phyloP scores from a whole-genome alignment of 1,140 invertebrate genomes.

The Aphis gossypii region DNA sequence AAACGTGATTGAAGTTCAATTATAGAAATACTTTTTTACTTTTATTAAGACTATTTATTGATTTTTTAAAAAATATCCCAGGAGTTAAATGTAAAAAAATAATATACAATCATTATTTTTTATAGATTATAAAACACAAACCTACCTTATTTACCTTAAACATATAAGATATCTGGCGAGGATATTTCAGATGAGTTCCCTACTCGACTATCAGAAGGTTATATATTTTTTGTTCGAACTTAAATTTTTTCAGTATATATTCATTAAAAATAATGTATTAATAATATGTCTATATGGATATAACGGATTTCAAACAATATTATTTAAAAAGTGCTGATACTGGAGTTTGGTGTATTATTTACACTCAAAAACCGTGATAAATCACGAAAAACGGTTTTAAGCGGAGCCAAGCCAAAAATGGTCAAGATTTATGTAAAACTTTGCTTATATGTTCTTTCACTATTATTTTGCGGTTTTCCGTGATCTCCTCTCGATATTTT shows the following conservation, averaged over 20 bases:
- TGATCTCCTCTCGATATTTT: background rate
- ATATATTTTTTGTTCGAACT: background rate
- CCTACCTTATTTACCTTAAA: too few species aligned
- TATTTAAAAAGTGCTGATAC: conserved; percentile 3
- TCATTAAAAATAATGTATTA: background rate
- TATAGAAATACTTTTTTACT: background rate
- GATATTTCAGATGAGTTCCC: background rate
- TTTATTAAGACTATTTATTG: background rate
- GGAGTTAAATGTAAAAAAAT: background rate
- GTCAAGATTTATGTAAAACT: conserved; percentile 3
- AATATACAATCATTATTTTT: background rate
- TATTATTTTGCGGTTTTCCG: background rate
- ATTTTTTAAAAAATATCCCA: background rate
- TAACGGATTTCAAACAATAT: background rate
- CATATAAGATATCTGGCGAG: background rate
- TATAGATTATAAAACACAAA: too few species aligned
- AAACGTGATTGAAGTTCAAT: background rate
- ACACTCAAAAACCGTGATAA: background rate
- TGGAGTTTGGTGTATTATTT: background rate
- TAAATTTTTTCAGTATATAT: background rate
- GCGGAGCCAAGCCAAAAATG: background rate
- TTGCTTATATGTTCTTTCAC: background rate
- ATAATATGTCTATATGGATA: background rate
- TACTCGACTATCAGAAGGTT: background rate
- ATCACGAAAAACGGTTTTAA: background rate